Base-by-base conservation (phyloP, 2,113 vertebrate species). In the Entomyzon cyanotis region DNA sequence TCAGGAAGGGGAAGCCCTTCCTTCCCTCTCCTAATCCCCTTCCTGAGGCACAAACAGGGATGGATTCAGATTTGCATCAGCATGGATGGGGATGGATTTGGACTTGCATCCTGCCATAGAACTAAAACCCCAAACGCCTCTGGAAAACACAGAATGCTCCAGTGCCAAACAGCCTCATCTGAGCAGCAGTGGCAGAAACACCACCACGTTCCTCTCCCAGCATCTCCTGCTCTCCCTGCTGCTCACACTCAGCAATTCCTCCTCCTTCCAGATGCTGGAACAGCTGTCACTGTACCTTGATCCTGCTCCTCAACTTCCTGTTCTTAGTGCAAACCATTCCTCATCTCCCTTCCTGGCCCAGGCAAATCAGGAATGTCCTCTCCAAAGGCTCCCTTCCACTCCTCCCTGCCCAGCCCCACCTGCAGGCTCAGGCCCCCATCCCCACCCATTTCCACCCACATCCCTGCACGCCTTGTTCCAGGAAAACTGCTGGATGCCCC, bases 121-220 rank as follows among this genome's bases (percentile, higher is more conserved):
- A 41, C 18, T 6, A 6, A 9, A 64, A 28, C 1, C 8, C 24
- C 5, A 30, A 46, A 56, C 2, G 21, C 64, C 63, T 62, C 5
- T 63, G 59, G 86, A 44, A 27, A 71, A 15, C 49, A 30, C 0
- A 15, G 81, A 33, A 10, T 0, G 63, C 37, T 15, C 3, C 73
- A 56, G 49, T 5, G 41, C 27, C 6, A 33, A 60, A 22, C 30
- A 52, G 20, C 5, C 42, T 15, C 55, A 37, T 16, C 67, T 20
- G 49, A 41, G 47, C 56, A 68, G 39, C 5, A 7, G 3, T 1
- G 47, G 30, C 18, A 4, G 16, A 20, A 58, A 1, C 7, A 25
- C 3, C 64, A 56, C 5, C 41, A 4, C 0, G 1, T 4, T 27
- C 5, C 33, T 20, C 86, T 44, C 63, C 74, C 42, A 8, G 35